Conservation (phyloP, 35 echinoderm and acorn worm species). For the Holothuria glaberrima region DNA sequence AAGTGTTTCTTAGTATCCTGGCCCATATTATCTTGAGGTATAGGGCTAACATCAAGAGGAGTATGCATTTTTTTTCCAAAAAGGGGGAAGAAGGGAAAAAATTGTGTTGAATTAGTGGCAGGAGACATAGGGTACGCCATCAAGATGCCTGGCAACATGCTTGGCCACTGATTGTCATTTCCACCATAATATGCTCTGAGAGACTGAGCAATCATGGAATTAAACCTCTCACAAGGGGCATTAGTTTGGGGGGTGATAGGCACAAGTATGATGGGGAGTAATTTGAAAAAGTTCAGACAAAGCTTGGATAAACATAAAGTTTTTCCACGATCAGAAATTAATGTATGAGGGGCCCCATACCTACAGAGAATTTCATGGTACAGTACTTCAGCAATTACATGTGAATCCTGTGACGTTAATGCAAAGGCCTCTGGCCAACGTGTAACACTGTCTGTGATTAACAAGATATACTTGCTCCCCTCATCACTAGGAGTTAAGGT, state of each 20-base stretch:
- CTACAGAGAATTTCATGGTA: conserved; percentile 7
- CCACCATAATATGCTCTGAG: not conserved
- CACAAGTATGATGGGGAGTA: not conserved
- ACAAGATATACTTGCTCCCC: not conserved
- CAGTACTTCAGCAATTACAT: conserved; percentile 7
- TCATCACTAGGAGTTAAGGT: not conserved
- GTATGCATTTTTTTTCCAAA: conserved; percentile 53
- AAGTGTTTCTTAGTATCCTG: too few species aligned
- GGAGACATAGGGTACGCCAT: conserved; percentile 55
- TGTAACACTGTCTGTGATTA: not conserved
- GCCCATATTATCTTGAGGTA: too few species aligned
- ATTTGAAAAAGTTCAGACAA: not conserved
- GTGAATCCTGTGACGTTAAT: conserved; percentile 3
- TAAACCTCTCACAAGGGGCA: not conserved
- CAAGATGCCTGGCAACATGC: conserved; percentile 28
- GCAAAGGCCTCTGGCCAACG: conserved; percentile 23
- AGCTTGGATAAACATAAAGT: conserved; percentile 39
- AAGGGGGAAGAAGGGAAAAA: conserved; percentile 36
- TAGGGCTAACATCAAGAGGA: conserved; percentile 23
- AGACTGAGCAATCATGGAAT: conserved; percentile 15
- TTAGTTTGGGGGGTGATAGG: conserved; percentile 10
- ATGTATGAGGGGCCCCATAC: conserved; percentile 17
- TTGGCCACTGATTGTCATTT: not conserved
- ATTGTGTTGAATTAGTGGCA: conserved; percentile 47
- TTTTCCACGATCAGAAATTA: conserved; percentile 26